Evolutionary conservation across 1,140 invertebrate genomes (phyloP), one percentile per base, ranked within the genome.

Genomic region (Heliothis subflexa): DNA sequence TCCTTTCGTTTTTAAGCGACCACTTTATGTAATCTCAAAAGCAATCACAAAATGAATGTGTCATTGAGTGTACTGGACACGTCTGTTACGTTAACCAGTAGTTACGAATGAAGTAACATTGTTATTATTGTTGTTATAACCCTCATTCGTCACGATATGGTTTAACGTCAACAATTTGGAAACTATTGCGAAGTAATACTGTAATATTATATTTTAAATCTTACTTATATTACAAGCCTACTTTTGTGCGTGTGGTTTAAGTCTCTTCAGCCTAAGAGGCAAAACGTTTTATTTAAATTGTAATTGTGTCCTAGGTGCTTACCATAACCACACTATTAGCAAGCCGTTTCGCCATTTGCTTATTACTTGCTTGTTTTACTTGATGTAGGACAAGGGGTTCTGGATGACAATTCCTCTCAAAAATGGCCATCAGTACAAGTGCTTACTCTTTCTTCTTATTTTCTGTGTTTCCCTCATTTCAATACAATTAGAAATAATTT

Each of bases 11-110:
- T 40, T 40, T 40, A 40, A n/a, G 66, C 66, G 52, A 70, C 14
- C 1, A 13, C 14, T 13, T 25, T 28, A 25, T 54, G 68, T 33
- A 33, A 71, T 28, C 68, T 9, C 10, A 70, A 62, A 33, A 33
- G 33, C 33, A 33, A 33, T 33, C 33, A 33, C 33, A 40, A 40
- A 40, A 62, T 9, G 21, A 28, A 21, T 49, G 50, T 52, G 68
- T 71, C 49, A 71, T 71, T 71, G 50, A 66, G 7, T 73, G 49
- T 16, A 5, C 33, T 40, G 33, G 33, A 52, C 7, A 68, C 62
- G 77, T 83, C 73, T 74, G 64, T 76, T 81, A 62, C 75, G 57
- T 74, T 80, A 81, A 78, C 77, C 80, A 21, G 72, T 78, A 28
- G 55, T 79, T 79, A 76, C 59, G 33, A 72, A 18, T 75, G 79